A percentile compares a stretch with the other conserved stretches of the same genome.
These are phyloP conservation scores for Ibidorhyncha struthersii DNA, from an alignment of 2,113 vertebrate species.

Conservation along the genomic window DNA sequence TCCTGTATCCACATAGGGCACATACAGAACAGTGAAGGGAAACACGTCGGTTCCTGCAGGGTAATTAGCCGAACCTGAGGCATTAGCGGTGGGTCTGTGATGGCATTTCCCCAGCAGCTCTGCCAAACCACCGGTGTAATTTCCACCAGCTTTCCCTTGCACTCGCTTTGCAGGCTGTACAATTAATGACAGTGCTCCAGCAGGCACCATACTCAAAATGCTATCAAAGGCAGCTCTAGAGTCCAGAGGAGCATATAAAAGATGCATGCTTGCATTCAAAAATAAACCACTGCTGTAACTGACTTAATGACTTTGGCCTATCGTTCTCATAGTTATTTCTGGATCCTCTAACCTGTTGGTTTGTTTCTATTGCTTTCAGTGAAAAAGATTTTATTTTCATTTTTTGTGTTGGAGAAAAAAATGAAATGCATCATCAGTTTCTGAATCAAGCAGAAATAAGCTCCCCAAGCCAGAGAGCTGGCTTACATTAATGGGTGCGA, in stretches of 20 bases:
- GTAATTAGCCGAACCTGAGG: neutral
- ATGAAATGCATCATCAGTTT: neutral
- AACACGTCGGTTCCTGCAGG: neutral
- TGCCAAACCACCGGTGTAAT: neutral
- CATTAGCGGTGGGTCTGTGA: neutral
- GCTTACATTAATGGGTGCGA: fast-evolving
- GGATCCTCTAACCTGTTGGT: neutral
- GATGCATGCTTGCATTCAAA: neutral
- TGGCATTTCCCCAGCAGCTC: neutral
- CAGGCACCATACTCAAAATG: neutral
- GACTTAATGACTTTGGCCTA: neutral
- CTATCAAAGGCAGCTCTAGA: neutral
- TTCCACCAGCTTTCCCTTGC: neutral
- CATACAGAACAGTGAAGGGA: neutral
- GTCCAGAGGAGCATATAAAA: neutral
- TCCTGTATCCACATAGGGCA: neutral
- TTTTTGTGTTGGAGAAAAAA: neutral
- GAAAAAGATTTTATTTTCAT: neutral
- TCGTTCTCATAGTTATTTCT: neutral
- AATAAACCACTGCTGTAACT: neutral
- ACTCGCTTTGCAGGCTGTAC: neutral
- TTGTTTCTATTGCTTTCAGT: neutral
- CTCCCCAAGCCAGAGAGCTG: neutral
- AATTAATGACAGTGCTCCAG: neutral
- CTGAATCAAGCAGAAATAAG: neutral